Evolutionary conservation across 2,888 invertebrate genomes (phyloP), one percentile per base, ranked within the genome.

Genomic region (Leptopilina drosophilae): DNA sequence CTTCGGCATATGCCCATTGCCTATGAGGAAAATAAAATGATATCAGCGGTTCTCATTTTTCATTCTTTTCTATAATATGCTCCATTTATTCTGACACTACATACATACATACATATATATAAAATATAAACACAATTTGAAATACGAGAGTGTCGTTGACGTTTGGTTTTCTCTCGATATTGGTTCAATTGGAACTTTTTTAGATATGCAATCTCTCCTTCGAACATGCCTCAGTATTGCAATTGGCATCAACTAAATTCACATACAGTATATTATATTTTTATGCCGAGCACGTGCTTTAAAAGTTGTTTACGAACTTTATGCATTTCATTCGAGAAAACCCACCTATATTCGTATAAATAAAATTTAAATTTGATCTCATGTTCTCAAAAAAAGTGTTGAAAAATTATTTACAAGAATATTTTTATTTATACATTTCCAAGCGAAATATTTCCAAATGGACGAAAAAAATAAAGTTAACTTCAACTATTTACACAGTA

Each of bases 271-370:
- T 33, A 33, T 33, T 33, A 42, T 42, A 42, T 42, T 42, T 42
- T 33, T 56, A 73, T 53, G 53, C 73, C 6, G 56, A n/a, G 56
- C 73, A 73, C 73, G 73, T 73, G 73, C 56, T 33, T 33, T 53
- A 56, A 53, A 73, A 73, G 53, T 73, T 73, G 56, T 73, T 56
- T n/a, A 73, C 56, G 56, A 73, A 73, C 56, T 73, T 73, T 20
- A 49, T 67, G 20, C 20, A 67, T 67, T 15, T 49, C 20, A 67
- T 67, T 67, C 20, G 11, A 49, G 12, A 67, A 33, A 33, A 49
- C 8, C 20, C 46, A 67, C 46, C 46, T 11, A 49, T 11, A 42
- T 49, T 49, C 49, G 49, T 49, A 11, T 9, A 49, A 12, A 11
- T 11, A 49, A 11, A 49, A 11, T 49, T 49, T 49, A 11, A 49